phyloP scores from a whole-genome alignment of 2,113 vertebrate species.

The Delphinapterus leucas region DNA sequence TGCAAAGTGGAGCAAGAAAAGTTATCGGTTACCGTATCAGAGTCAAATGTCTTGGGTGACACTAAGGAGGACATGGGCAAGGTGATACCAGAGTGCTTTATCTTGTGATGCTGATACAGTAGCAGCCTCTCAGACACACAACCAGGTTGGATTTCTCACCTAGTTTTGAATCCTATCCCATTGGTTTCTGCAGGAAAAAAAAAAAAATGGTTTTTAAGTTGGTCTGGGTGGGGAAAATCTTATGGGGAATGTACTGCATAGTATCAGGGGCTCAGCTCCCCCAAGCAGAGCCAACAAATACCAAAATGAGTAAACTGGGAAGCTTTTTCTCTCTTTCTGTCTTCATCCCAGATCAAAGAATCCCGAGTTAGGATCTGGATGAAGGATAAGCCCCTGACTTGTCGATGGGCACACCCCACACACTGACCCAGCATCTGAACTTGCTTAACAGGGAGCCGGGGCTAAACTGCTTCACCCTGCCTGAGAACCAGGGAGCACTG shows the following conservation, averaged over 20 bases:
- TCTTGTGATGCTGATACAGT: slow-evolving; percentile 55
- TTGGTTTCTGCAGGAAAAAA: slow-evolving; percentile 53
- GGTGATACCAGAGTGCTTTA: slow-evolving; percentile 37
- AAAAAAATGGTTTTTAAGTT: slow-evolving; percentile 55
- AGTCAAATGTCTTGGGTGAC: slow-evolving; percentile 29
- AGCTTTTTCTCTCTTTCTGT: slow-evolving; percentile 80
- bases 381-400: slow-evolving; percentile 79
- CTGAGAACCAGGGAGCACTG: slow-evolving; percentile 78
- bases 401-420: slow-evolving; percentile 77
- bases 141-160: slow-evolving; percentile 47
- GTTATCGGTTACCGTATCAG: neutral
- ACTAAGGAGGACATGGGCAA: slow-evolving; percentile 33
- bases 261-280: slow-evolving; percentile 69
- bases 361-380: slow-evolving; percentile 79
- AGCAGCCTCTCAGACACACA: slow-evolving; percentile 30
- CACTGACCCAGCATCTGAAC: slow-evolving; percentile 78
- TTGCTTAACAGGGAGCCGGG: slow-evolving; percentile 79
- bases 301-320: slow-evolving; percentile 79
- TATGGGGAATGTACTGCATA: slow-evolving; percentile 63
- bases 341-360: slow-evolving; percentile 80
- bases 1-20: slow-evolving; percentile 59
- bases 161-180: slow-evolving; percentile 49
- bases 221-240: slow-evolving; percentile 58
- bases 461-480: slow-evolving; percentile 79
- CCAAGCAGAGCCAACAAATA: slow-evolving; percentile 68